phyloP scores from a whole-genome alignment of 2,888 invertebrate species.

The Parnassius glacialis region DNA sequence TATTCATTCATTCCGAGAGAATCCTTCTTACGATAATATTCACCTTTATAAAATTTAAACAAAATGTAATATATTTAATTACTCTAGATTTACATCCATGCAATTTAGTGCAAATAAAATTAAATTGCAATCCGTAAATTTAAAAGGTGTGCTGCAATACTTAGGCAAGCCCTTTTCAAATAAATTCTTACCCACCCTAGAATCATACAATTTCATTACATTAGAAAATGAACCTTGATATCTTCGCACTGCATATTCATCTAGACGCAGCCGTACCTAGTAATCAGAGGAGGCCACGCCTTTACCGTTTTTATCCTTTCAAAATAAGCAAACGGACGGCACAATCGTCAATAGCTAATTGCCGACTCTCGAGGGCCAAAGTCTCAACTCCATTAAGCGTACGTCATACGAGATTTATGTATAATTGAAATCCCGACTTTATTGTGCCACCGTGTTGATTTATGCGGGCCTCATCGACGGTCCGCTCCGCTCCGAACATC shows the following conservation, averaged over 20 bases:
- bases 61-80: no score
- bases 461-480: constrained; percentile 46
- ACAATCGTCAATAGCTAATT: constrained; percentile 26
- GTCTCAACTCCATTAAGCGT: constrained; percentile 64
- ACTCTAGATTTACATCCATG: background rate
- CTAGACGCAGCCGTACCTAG: background rate
- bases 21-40: no score
- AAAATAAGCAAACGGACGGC: constrained; percentile 17
- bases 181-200: background rate
- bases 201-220: constrained; percentile 4
- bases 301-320: constrained; percentile 13
- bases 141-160: no score
- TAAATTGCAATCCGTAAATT: background rate
- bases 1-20: no score
- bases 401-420: constrained; percentile 72
- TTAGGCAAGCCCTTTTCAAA: background rate
- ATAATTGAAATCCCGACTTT: constrained; percentile 75
- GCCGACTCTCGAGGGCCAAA: constrained; percentile 37
- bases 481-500: constrained; percentile 11
- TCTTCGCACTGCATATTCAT: background rate
- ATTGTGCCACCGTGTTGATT: constrained; percentile 68
- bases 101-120: background rate
- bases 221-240: constrained; percentile 11
- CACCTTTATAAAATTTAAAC: no score
- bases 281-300: constrained; percentile 16